These are phyloP conservation scores for Anguilla pacifica DNA, from an alignment of 2,797 vertebrate species.

Conservation along the genomic window DNA sequence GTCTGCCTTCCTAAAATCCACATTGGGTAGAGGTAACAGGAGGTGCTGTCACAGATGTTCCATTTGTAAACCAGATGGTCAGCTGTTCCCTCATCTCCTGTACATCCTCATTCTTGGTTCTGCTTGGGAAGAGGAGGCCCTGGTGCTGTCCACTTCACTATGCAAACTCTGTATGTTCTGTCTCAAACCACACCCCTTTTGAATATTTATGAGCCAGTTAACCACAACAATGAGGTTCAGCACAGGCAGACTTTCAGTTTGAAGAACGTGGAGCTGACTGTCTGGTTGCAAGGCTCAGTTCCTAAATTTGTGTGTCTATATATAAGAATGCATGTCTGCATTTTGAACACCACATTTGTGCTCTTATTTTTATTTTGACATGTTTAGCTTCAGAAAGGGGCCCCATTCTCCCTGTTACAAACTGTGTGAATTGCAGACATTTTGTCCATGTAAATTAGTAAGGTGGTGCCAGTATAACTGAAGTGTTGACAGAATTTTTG, in stretches of 20 bases:
- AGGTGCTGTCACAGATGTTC: neutral
- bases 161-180: neutral
- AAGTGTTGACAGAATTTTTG: no score
- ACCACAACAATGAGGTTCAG: neutral
- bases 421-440: neutral
- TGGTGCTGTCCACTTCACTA: neutral
- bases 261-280: neutral
- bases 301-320: no score
- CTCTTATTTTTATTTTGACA: neutral
- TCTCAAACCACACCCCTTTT: neutral
- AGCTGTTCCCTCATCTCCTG: neutral
- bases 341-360: neutral
- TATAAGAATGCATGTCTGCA: no score
- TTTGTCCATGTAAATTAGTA: neutral
- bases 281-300: neutral
- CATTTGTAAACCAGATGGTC: neutral
- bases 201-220: neutral
- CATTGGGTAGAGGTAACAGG: neutral
- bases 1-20: neutral
- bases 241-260: neutral
- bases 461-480: neutral
- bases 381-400: neutral
- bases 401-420: neutral
- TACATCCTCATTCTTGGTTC: neutral
- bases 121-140: neutral